Evolutionary conservation across 2,797 vertebrate species (phyloP).

Genomic region (Pelochelys cantorii): DNA sequence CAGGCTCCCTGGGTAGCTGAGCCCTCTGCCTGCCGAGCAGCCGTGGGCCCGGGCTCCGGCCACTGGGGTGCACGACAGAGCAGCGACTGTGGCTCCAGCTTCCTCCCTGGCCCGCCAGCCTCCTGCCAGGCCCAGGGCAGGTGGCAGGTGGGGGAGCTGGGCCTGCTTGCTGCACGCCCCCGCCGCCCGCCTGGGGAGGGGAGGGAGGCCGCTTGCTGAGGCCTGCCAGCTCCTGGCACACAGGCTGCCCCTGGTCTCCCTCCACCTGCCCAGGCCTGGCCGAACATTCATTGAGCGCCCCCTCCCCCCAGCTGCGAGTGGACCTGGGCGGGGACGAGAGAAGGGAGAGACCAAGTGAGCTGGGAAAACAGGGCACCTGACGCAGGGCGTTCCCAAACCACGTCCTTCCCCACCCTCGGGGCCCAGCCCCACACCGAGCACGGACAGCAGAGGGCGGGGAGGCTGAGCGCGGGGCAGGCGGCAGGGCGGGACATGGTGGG

Average conservation of each 20-base stretch:
- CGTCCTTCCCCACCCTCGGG: not conserved
- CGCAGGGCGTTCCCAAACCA: not conserved
- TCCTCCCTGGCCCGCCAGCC: not conserved
- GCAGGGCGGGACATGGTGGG: too few species aligned
- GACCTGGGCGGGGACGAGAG: not conserved
- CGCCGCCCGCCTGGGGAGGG: too few species aligned
- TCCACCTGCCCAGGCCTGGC: not conserved
- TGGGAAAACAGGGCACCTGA: fast-evolving
- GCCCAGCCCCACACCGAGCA: fast-evolving
- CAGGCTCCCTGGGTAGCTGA: not conserved
- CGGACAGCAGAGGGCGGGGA: not conserved
- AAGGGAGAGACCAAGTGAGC: not conserved
- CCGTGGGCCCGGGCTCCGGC: too few species aligned
- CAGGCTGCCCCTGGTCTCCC: not conserved
- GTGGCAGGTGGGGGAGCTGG: not conserved
- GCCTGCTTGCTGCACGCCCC: not conserved
- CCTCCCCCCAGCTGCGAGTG: not conserved
- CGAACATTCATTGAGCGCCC: slow-evolving; percentile 14
- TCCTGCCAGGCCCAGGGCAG: not conserved
- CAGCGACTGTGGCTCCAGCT: not conserved
- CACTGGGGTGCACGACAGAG: too few species aligned
- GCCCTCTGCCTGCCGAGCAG: not conserved
- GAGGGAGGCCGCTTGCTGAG: too few species aligned
- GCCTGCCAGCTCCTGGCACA: not conserved
- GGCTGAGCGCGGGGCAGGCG: not conserved